A percentile compares a stretch with the other conserved stretches of the same genome.
Evolutionary conservation across 2,113 vertebrate species (phyloP).

Genomic region (Thamnophis sirtalis): DNA sequence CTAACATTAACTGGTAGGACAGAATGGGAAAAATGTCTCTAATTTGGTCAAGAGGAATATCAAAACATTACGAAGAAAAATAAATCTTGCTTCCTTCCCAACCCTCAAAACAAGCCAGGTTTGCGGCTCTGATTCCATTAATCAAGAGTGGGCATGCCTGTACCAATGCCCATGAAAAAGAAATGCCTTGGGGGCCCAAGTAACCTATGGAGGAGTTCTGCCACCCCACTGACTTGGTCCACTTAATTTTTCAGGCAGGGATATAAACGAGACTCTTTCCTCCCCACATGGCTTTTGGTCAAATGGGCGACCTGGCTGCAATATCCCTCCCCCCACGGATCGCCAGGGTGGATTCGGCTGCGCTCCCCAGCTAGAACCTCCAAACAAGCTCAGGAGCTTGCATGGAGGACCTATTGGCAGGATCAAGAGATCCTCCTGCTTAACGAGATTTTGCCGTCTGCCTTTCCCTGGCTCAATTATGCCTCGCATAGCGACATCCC

Average conservation of each 20-base stretch:
- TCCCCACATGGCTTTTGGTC: not conserved
- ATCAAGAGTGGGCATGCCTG: not conserved
- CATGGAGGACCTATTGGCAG: too few relatives aligned
- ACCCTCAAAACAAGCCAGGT: not conserved
- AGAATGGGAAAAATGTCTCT: not conserved
- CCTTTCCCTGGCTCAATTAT: not conserved
- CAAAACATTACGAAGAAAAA: not conserved
- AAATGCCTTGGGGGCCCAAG: not conserved
- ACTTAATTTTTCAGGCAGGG: not conserved
- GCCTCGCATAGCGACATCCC: too few relatives aligned
- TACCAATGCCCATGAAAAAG: not conserved
- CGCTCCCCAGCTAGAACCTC: not conserved
- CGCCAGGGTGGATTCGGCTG: not conserved
- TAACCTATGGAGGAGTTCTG: not conserved
- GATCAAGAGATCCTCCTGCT: not conserved
- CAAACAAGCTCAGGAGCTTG: not conserved
- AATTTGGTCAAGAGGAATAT: not conserved
- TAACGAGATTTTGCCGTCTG: not conserved
- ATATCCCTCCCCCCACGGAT: not conserved
- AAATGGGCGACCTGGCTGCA: not conserved
- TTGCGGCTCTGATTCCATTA: not conserved
- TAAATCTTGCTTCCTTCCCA: not conserved
- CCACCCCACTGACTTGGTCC: slow-evolving; percentile 11
- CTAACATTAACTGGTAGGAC: not conserved
- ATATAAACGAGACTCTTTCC: not conserved